Base-by-base conservation (phyloP, 2,797 vertebrate species). In the Saguinus oedipus region DNA sequence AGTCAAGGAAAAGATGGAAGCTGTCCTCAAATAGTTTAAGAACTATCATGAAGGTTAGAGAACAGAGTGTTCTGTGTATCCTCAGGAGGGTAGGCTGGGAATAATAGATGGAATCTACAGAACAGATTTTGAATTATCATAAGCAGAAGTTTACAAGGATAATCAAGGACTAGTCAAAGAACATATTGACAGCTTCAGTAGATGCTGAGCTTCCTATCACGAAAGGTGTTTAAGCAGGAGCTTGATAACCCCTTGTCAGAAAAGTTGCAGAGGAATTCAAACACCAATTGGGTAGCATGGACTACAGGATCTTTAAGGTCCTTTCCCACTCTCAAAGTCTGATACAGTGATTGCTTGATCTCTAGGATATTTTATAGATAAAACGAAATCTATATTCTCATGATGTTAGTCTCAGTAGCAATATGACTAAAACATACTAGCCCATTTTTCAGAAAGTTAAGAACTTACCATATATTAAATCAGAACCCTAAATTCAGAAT, bases 401-500 rank as follows among this genome's bases (percentile, higher is more conserved):
- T 79, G 7, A 87, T 36, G 81, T 72, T 93, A 55, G 24, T 87
- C 27, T 79, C 26, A 70, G n/a, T 24, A 95, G 20, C 68, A 92
- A n/a, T 92, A 82, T 92, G 61, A 72, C 55, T 90, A 46, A 95
- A 89, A 92, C 44, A 57, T 57, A 80, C 48, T 57, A 88, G 4
- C 33, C 74, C 75, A 8, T 74, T 95, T 96, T 88, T 82, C 9
- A 89, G 33, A 72, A 92, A 76, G 2, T 84, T 81, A 93, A 88
- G 5, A 11, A 76, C 72, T 24, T 95, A 7, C 24, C 48, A 76
- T 79, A 57, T 90, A 75, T n/a, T 50, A 64, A 95, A 50, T 76
- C 7, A 50, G 27, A 88, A 36, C 1, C 36, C 20, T 93, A 72
- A 91, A 88, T 55, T 86, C 15, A 59, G 26, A 91, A 92, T 92